Conservation (phyloP, 2,797 vertebrate genomes). For the Acanthis flammea region DNA sequence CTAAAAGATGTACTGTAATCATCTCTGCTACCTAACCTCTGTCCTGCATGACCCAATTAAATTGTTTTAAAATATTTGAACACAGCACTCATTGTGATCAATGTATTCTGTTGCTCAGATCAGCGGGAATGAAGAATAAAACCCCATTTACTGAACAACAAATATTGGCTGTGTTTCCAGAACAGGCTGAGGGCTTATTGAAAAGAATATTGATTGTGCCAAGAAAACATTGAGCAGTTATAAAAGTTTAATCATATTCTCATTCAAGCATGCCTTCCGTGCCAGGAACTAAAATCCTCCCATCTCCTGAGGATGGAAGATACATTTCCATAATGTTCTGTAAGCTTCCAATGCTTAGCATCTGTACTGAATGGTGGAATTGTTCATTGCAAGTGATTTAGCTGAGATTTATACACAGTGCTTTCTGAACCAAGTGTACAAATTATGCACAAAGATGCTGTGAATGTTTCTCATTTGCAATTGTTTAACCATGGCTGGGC, state of each 20-base stretch:
- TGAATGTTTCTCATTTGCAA: conserved; percentile 2
- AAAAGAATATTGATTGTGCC: conserved; percentile 59
- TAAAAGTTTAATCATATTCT: conserved; percentile 58
- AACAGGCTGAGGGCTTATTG: conserved; percentile 28
- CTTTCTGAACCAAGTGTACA: not conserved
- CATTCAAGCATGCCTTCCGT: conserved; percentile 38
- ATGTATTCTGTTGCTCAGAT: conserved; percentile 27
- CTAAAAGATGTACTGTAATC: not conserved
- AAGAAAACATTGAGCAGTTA: conserved; percentile 58
- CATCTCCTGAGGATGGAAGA: conserved; percentile 36
- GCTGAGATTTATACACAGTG: not conserved
- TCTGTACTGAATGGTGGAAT: conserved; percentile 20
- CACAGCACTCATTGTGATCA: not conserved
- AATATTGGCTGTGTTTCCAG: conserved; percentile 41
- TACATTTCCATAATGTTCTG: conserved; percentile 43
- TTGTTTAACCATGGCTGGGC: not conserved
- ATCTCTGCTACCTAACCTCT: not conserved
- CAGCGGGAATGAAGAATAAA: conserved; percentile 41
- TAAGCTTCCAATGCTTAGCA: not conserved
- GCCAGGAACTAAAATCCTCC: conserved; percentile 44
- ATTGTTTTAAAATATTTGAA: conserved; percentile 44
- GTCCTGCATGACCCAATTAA: conserved; percentile 4
- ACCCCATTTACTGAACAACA: conserved; percentile 23
- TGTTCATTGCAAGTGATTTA: conserved; percentile 33
- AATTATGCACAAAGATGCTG: not conserved